Base-by-base conservation (phyloP, 2,888 invertebrate genomes). In the Lypha dubia region DNA sequence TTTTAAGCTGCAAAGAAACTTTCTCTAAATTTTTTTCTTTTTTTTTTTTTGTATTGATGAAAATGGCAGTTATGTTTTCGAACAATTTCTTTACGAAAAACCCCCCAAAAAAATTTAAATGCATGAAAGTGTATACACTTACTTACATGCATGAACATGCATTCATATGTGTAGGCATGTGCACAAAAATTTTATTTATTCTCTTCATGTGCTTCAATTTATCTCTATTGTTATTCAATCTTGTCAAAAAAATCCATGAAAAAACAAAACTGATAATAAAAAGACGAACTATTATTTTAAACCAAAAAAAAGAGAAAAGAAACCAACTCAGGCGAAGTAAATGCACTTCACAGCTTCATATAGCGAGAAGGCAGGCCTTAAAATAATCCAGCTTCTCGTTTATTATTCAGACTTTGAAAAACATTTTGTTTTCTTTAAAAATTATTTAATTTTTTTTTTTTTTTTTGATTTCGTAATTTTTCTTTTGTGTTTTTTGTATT, bases 161-260 rank as follows among this genome's bases (percentile, higher is more conserved):
- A 15, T 5, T 13, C 3, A 3, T 22, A 56, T n/a, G 41, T 15
- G 20, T 20, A 3, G 6, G 49, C 3, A 20, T 6, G 20, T 58
- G 58, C 7, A 58, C 9, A 32, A 38, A 46, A 20, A 22, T 73
- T 49, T 58, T 24, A 71, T 38, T 71, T 79, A 24, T 68, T 77
- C 49, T 60, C 0, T 35, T 24, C n/a, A n/a, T 41, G n/a, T 58
- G 58, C 75, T 82, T 76, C 75, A 76, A 82, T 82, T 82, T 76
- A 74, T 77, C 74, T 84, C 84, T 44, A 81, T 84, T 84, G 81
- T 76, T 76, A 76, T 82, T 82, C 81, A 82, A 82, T 76, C 75
- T 75, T 81, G 75, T 68, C 63, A 82, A 63, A 76, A 58, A 38
- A 58, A 63, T 20, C 1, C 15, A 65, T 51, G 17, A 38, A 49